Evolutionary conservation across 2,113 vertebrate species (phyloP), one percentile per base, ranked within the genome.

Genomic region (Aspidoscelis tigris): DNA sequence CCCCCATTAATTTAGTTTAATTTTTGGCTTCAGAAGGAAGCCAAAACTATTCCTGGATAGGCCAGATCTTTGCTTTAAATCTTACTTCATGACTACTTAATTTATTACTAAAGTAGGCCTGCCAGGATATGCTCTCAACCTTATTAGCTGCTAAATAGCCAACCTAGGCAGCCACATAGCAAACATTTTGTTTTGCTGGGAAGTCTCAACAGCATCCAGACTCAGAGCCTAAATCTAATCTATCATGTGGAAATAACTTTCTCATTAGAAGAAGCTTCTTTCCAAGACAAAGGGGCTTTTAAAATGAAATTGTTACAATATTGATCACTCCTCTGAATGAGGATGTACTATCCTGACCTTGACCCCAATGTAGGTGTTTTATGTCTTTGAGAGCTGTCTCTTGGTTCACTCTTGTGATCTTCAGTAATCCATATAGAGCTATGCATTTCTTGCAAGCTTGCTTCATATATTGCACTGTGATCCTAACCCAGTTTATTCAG

Each of bases 261-360:
- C 69, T 89, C 89, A 26, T 89, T 81, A 89, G 55, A 85, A 53
- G 65, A 89, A 88, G 21, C 1, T 74, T 87, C 85, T 89, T 76
- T 65, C 82, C 69, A 84, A 88, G 61, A 18, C 75, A 86, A 88
- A 91, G 88, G 7, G 26, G 14, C 22, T 78, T 86, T 58, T 20
- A 86, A 84, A 76, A 66, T 43, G 58, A 82, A 21, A 39, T 69
- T 72, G 7, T 76, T 82, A 65, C 0, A 1, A 72, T 89, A 91
- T 86, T 87, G 85, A 87, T 89, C 73, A 91, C 22, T 78, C 80
- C 74, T 74, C 85, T 78, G 22, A 82, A 77, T 50, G 81, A 44
- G 6, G 80, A 74, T 24, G 39, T 58, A 5, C 41, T 89, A n/a
- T 26, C 65, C 47, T 84, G 89, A 90, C 79, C 91, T 93, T 92